Base-by-base conservation (phyloP, 2,797 vertebrate species). In the Hipposideros larvatus region DNA sequence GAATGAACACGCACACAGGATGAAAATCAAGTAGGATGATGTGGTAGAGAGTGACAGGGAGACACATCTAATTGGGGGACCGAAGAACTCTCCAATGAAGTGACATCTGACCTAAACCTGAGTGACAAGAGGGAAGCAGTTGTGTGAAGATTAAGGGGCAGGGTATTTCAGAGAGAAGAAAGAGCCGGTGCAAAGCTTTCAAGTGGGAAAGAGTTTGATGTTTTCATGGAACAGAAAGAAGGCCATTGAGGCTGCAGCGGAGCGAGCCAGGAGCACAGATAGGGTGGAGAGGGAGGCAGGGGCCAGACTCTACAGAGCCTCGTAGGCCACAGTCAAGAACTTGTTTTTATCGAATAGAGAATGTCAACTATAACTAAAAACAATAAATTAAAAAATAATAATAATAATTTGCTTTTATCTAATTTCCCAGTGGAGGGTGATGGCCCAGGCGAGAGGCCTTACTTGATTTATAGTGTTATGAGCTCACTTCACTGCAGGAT, bases 201-300 rank as follows among this genome's bases (percentile, higher is more conserved):
- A 68, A 63, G n/a, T 65, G 22, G 2, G 26, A 83, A 93, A 90
- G 13, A 66, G n/a, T 70, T 79, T 55, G 51, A 31, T 74, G 48
- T 87, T 96, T 93, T 77, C 59, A 31, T 73, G 57, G 26, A 88
- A 73, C 28, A 93, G 15, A 41, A 90, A 85, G 59, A 87, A 88
- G 28, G 61, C 66, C 51, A 63, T 14, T 46, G 26, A 73, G 21
- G 26, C n/a, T 78, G 18, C 75, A 91, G 19, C 31, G 55, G 41
- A 73, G 55, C 26, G 28, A 85, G 28, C 51, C 57, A 28, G 59
- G 19, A 1, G 53, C 8, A n/a, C 28, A 79, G 24, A 65, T 48
- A 37, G 57, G 63, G 53, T 21, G 28, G 34, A 88, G 41, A 80
- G 41, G 34, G 19, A 82, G 78, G 37, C 13, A 95, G 21, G 55